phyloP scores from a whole-genome alignment of 2,113 vertebrate genomes.

The Notarius lentiginosus region DNA sequence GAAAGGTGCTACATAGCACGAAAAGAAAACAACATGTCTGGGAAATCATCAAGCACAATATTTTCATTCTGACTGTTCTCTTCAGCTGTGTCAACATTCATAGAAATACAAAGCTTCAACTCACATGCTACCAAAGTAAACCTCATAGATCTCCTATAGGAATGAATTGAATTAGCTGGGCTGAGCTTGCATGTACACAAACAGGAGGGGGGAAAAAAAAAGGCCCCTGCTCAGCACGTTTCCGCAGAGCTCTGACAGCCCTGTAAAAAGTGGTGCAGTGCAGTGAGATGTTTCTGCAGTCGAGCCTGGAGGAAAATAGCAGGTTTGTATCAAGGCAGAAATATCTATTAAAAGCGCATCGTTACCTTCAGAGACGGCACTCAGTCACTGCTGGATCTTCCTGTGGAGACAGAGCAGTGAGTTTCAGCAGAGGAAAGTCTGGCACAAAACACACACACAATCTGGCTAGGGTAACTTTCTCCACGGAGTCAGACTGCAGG shows the following conservation, averaged over 20 bases:
- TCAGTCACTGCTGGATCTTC: constrained; percentile 17
- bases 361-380: constrained; percentile 60
- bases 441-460: constrained; percentile 40
- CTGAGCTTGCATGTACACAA: neutral
- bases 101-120: neutral
- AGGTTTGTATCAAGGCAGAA: constrained; percentile 20
- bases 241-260: constrained; percentile 11
- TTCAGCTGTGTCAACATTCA: neutral
- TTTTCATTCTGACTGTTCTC: neutral
- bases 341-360: constrained; percentile 31
- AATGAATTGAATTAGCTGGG: too few species aligned
- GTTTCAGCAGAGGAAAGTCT: constrained; percentile 48
- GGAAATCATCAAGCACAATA: neutral
- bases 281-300: constrained; percentile 11
- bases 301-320: constrained; percentile 2
- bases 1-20: neutral
- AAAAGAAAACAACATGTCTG: neutral
- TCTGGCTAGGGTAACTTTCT: constrained; percentile 65
- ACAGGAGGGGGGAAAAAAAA: constrained; percentile 1
- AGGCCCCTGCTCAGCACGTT: constrained; percentile 34
- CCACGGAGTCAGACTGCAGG: constrained; percentile 62
- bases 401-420: constrained; percentile 40
- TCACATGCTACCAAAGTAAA: neutral
- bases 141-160: neutral
- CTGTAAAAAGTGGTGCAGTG: constrained; percentile 43